Percentiles rank a stretch among this genome's conserved stretches.
These are phyloP conservation scores for Meteorus cinctellus DNA, from an alignment of 2,888 invertebrate species.

Conservation along the genomic window DNA sequence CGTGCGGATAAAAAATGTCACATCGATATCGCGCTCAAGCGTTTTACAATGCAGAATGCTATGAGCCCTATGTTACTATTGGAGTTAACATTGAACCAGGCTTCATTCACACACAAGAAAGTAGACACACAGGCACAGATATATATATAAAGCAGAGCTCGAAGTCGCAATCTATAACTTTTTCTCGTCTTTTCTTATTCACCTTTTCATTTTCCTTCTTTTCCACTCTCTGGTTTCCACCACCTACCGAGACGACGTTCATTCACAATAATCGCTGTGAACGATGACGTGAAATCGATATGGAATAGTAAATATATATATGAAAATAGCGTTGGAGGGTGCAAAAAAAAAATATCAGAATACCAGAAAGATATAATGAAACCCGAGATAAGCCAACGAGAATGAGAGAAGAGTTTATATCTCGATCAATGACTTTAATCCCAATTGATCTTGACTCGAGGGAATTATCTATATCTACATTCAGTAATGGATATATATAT, in stretches of 20 bases:
- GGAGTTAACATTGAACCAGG: constrained; percentile 18
- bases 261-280: neutral
- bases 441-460: neutral
- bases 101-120: neutral
- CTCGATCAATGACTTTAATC: constrained; percentile 10
- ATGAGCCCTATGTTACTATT: constrained; percentile 26
- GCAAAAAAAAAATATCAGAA: neutral
- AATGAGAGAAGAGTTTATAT: neutral
- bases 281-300: constrained; percentile 10
- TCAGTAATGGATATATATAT: neutral
- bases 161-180: neutral
- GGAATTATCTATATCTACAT: neutral
- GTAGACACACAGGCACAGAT: neutral
- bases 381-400: neutral
- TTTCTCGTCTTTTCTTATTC: neutral
- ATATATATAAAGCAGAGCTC: neutral
- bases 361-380: neutral
- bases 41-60: constrained; percentile 24
- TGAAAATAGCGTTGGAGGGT: neutral
- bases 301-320: neutral
- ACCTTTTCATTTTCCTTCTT: neutral
- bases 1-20: constrained; percentile 12
- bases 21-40: constrained; percentile 12
- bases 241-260: neutral
- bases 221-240: neutral